A percentile compares a stretch with the other conserved stretches of the same genome.
Conservation (phyloP, 2,797 vertebrate genomes). For the Poeciliopsis gracilis region DNA sequence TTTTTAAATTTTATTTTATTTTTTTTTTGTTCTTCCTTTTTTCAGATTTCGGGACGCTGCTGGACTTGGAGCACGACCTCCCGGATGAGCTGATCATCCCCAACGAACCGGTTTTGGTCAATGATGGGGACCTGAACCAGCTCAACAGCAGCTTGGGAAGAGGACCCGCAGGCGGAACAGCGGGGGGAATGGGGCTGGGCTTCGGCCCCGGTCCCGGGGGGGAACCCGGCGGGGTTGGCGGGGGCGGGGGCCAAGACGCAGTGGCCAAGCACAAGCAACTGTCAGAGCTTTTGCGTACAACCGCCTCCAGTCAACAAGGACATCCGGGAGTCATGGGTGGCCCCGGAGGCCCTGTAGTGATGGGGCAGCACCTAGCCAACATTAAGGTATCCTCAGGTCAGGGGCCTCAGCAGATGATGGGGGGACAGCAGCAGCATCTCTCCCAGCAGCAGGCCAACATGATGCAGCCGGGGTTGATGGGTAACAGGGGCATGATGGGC, state of each 20-base stretch:
- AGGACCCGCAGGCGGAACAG: conserved; percentile 62
- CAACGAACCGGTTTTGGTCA: conserved; percentile 90
- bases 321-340: conserved; percentile 80
- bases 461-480: conserved; percentile 87
- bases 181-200: conserved; percentile 72
- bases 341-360: conserved; percentile 69
- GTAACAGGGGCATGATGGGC: conserved; percentile 90
- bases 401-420: conserved; percentile 88
- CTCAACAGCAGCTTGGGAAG: conserved; percentile 89
- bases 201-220: conserved; percentile 76
- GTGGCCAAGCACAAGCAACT: conserved; percentile 99
- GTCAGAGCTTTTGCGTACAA: conserved; percentile 91
- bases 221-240: conserved; percentile 57
- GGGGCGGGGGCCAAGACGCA: conserved; percentile 88
- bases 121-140: conserved; percentile 93
- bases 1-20: neutral
- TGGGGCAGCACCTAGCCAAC: conserved; percentile 89
- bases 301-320: conserved; percentile 79
- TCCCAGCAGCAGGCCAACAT: conserved; percentile 82
- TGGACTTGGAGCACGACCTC: conserved; percentile 97
- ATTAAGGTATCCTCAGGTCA: conserved; percentile 92
- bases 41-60: conserved; percentile 94
- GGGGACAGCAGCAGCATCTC: conserved; percentile 78
- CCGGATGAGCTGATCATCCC: conserved; percentile 97
- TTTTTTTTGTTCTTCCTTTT: conserved; percentile 1